Evolutionary conservation across 2,888 invertebrate species (phyloP).

Genomic region (Eristalis intricaria): DNA sequence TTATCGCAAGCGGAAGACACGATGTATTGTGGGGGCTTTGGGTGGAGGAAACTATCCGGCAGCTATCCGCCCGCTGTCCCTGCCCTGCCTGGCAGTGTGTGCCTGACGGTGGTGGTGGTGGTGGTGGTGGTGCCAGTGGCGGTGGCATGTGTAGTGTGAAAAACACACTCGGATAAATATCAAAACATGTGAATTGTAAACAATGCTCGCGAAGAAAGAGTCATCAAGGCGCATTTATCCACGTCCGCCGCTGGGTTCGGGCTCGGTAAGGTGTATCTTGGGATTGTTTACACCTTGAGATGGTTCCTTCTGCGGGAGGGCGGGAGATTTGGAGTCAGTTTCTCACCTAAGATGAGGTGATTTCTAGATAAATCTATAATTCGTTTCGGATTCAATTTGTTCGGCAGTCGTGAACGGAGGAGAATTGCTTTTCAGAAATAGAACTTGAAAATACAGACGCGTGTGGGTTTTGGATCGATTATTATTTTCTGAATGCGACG

Average conservation of each 20-base stretch:
- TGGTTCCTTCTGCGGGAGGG: background rate
- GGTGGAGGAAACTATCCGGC: slow-evolving; percentile 58
- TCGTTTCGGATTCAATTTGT: background rate
- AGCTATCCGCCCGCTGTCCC: background rate
- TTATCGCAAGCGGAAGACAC: slow-evolving; percentile 39
- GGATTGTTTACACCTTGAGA: background rate
- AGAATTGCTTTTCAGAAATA: background rate
- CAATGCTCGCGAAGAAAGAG: slow-evolving; percentile 33
- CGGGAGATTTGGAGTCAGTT: background rate
- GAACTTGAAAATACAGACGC: background rate
- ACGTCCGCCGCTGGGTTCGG: background rate
- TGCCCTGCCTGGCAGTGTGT: too few relatives aligned
- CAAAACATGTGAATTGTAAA: slow-evolving; percentile 66
- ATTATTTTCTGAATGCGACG: background rate
- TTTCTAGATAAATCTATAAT: too few relatives aligned
- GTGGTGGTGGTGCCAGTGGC: slow-evolving; percentile 16
- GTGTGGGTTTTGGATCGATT: background rate
- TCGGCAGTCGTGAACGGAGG: background rate
- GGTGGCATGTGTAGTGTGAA: slow-evolving; percentile 55
- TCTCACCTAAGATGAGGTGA: background rate
- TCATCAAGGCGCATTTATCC: background rate
- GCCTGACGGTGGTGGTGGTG: background rate
- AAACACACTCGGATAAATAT: slow-evolving; percentile 65
- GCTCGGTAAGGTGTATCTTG: slow-evolving; percentile 35
- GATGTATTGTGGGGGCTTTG: slow-evolving; percentile 22